Evolutionary conservation across 2,113 vertebrate genomes (phyloP), one percentile per base, ranked within the genome.

Genomic region (Microtus montanus): DNA sequence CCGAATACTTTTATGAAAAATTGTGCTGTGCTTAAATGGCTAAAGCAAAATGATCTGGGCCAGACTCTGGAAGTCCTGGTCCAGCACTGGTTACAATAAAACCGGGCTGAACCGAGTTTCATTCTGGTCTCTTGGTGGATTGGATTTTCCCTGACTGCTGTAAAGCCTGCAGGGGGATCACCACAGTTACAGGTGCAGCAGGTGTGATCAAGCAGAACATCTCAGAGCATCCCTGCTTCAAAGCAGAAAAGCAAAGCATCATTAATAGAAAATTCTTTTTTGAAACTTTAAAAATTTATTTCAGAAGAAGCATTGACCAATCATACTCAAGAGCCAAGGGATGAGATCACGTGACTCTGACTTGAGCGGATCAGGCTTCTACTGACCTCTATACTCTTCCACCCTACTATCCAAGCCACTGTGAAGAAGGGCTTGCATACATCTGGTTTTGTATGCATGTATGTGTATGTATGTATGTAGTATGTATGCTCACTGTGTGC

Each of bases 121-220:
- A 73, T 38, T 38, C n/a, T 38, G 17, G 19, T 38, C 70, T 71
- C 17, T 73, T 20, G 0, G 8, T 4, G 70, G 70, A 11, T 71
- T n/a, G 30, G 4, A 38, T 38, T 38, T n/a, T 9, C 8, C 19
- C 70, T 38, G n/a, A n/a, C 17, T 38, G 70, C 35, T 71, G 35
- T 71, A n/a, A 71, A 38, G 35, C 35, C 70, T 38, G n/a, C n/a
- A 73, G 19, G 70, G 70, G 35, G 4, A 73, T 8, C 68, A 71
- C n/a, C 70, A 38, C 19, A 38, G 70, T 73, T 22, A 73, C 20
- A 22, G 35, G 22, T n/a, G 1, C 15, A 0, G 5, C 0, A 2
- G 35, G 22, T 7, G 28, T 49, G 6, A 7, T 0, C 30, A 15
- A 12, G 58, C 44, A 19, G 7, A 49, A 30, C 0, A 0, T 1